These are phyloP conservation scores for Nasonia oneida DNA, from an alignment of 2,888 invertebrate species.

Conservation along the genomic window DNA sequence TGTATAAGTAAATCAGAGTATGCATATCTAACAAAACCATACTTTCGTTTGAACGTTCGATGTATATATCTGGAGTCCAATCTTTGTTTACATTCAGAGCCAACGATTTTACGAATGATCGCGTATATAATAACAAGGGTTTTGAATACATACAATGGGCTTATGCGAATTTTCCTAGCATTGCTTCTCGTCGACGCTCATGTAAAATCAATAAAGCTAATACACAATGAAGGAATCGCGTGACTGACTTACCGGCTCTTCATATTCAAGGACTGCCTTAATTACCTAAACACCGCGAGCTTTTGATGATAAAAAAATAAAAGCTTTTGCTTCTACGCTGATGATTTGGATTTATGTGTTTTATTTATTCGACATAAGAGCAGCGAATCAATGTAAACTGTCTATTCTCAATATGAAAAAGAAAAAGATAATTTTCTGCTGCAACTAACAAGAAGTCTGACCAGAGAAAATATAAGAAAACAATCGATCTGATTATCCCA, in stretches of 20 bases:
- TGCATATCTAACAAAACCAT: too few relatives aligned
- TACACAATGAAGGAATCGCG: neutral
- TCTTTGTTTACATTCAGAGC: neutral
- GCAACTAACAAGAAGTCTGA: too few relatives aligned
- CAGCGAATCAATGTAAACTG: neutral
- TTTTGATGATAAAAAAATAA: neutral
- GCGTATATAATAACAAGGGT: neutral
- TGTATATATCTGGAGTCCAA: neutral
- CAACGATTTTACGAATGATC: neutral
- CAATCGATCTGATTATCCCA: neutral
- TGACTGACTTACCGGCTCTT: neutral
- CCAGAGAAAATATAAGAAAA: too few relatives aligned
- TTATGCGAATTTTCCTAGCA: neutral
- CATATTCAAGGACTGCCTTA: neutral
- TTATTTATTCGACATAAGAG: neutral
- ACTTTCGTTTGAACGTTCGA: too few relatives aligned
- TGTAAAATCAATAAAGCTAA: neutral
- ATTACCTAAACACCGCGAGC: neutral
- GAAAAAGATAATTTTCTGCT: neutral
- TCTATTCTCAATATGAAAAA: constrained; percentile 31
- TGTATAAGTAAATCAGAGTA: too few relatives aligned
- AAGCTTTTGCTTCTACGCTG: neutral
- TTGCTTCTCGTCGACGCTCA: neutral
- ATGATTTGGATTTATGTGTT: neutral
- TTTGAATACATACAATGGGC: neutral